phyloP scores from a whole-genome alignment of 37 sponge, comb jelly and placozoan species.

The Mnemiopsis leidyi region DNA sequence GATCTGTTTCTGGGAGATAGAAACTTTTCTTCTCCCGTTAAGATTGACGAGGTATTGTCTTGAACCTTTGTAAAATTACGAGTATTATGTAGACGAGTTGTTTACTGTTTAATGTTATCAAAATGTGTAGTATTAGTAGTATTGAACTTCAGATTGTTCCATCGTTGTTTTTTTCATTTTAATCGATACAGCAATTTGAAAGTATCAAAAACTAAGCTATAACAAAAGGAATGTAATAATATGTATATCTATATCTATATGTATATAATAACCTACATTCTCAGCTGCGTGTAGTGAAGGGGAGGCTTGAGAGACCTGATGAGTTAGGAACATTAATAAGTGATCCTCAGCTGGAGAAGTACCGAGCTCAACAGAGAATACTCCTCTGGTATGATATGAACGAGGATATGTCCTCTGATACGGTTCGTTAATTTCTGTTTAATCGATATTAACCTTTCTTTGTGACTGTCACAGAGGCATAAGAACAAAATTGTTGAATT shows the following conservation, averaged over 20 bases:
- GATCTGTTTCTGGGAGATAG: background rate
- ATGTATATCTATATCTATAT: too few relatives aligned
- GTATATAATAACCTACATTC: too few relatives aligned
- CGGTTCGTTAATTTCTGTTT: slow-evolving; percentile 21
- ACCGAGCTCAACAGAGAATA: background rate
- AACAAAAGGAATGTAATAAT: too few relatives aligned
- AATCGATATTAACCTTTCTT: background rate
- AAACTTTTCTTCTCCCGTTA: background rate
- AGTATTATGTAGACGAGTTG: too few relatives aligned
- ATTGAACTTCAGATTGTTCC: too few relatives aligned
- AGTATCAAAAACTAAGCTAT: too few relatives aligned
- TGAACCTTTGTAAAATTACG: background rate
- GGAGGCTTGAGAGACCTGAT: background rate
- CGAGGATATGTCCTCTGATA: background rate
- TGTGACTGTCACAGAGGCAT: background rate
- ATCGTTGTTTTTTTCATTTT: too few relatives aligned
- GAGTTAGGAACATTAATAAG: background rate
- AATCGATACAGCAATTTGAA: too few relatives aligned
- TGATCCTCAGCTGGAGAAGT: slow-evolving; percentile 25
- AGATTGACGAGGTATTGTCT: slow-evolving; percentile 22
- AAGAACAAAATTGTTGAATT: too few relatives aligned
- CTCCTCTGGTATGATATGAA: slow-evolving; percentile 52
- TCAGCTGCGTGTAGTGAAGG: slow-evolving; percentile 13
- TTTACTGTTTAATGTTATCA: too few relatives aligned
- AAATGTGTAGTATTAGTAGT: too few relatives aligned